Percentiles rank a stretch among this genome's conserved stretches.
phyloP scores from a whole-genome alignment of 1,140 invertebrate genomes.

The Trissolcus basalis region DNA sequence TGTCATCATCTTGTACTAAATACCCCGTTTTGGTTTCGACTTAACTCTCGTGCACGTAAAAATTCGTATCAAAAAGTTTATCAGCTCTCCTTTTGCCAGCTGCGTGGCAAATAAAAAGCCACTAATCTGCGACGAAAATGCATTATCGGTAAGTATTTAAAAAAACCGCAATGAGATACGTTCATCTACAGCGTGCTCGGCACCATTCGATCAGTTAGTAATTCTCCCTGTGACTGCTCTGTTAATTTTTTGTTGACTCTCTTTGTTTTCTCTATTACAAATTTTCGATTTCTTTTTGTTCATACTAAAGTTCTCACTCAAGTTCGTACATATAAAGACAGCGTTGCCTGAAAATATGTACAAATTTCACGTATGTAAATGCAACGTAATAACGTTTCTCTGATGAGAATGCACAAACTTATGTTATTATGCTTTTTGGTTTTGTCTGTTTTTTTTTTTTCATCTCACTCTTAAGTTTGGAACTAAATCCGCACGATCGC shows the following conservation, averaged over 20 bases:
- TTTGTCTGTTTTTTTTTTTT: background rate
- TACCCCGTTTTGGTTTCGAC: too few species aligned
- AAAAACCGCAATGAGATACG: slow-evolving; percentile 6
- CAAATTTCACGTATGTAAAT: slow-evolving; percentile 62
- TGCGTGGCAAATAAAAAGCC: slow-evolving; percentile 1
- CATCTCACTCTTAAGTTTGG: slow-evolving; percentile 13
- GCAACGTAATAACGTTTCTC: slow-evolving; percentile 46
- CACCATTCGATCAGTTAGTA: slow-evolving; percentile 11
- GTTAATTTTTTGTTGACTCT: slow-evolving; percentile 1
- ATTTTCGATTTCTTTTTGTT: slow-evolving; percentile 4
- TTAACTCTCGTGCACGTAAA: too few species aligned
- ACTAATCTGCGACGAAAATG: slow-evolving; percentile 10
- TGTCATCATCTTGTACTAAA: slow-evolving; percentile 15
- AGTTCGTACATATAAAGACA: slow-evolving; percentile 39
- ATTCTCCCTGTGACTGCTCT: slow-evolving; percentile 4
- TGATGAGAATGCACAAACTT: slow-evolving; percentile 29
- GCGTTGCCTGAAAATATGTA: slow-evolving; percentile 60
- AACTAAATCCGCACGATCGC: slow-evolving; percentile 54
- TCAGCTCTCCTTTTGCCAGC: background rate
- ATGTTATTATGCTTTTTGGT: slow-evolving; percentile 22
- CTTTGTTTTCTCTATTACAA: slow-evolving; percentile 8
- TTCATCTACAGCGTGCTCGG: slow-evolving; percentile 1
- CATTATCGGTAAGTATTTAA: slow-evolving; percentile 2
- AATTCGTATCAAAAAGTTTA: slow-evolving; percentile 26
- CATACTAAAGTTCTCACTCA: slow-evolving; percentile 50